A percentile compares a stretch with the other conserved stretches of the same genome.
These are phyloP conservation scores for Paralvinella palmiformis DNA, from an alignment of 1,140 invertebrate genomes.

Conservation along the genomic window DNA sequence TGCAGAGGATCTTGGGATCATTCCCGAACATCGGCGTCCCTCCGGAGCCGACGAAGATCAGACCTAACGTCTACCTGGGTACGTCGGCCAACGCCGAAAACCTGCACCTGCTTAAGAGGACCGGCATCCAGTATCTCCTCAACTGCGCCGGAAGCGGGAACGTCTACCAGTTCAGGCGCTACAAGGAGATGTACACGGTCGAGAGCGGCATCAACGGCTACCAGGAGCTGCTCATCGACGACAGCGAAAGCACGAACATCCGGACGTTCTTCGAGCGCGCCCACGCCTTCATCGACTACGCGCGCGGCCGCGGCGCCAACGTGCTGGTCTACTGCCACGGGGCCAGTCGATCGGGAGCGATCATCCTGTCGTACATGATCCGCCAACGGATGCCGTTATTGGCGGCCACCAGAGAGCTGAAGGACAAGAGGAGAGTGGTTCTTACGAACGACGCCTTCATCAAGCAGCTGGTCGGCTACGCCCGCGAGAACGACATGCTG, in stretches of 20 bases:
- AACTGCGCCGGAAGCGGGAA: not conserved
- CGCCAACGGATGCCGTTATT: not conserved
- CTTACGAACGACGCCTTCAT: conserved; percentile 1
- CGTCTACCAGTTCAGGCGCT: not conserved
- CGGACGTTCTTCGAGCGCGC: not conserved
- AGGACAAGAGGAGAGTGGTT: not conserved
- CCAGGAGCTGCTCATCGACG: not conserved
- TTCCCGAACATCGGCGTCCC: not conserved
- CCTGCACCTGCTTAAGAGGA: not conserved
- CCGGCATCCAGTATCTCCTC: not conserved
- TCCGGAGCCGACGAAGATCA: not conserved
- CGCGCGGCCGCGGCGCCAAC: conserved; percentile 4
- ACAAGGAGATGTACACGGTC: not conserved
- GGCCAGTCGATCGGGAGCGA: not conserved
- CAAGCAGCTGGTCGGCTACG: not conserved
- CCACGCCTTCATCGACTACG: conserved; percentile 3
- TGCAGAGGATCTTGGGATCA: not conserved
- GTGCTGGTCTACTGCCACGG: conserved; percentile 4
- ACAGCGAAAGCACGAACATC: not conserved
- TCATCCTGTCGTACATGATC: not conserved
- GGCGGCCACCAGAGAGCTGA: not conserved
- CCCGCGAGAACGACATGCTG: not conserved
- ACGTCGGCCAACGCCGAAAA: conserved; percentile 11
- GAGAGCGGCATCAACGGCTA: not conserved
- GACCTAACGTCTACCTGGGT: conserved; percentile 2